Evolutionary conservation across 2,888 invertebrate species (phyloP), one percentile per base, ranked within the genome.

Genomic region (Nephrotoma guestfalica): DNA sequence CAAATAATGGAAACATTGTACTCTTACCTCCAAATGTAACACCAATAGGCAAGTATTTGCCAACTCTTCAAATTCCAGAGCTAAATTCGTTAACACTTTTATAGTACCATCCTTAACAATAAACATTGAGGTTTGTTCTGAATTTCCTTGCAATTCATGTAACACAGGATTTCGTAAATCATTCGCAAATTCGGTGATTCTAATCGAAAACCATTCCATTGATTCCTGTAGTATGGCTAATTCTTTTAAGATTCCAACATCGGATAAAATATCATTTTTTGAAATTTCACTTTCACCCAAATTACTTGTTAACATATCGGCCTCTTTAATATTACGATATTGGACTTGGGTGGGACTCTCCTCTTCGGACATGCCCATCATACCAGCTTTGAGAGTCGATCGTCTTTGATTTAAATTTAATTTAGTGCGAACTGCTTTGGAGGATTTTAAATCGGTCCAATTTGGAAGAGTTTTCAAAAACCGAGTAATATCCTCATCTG

Each of bases 1-100:
- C 88, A 99, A 93, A 92, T 97, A 98, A 92, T 97, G 97, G 93
- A 99, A 98, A 91, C 98, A 99, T 90, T 98, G 98, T 83, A 99
- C 98, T 87, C 98, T 94, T 87, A 97, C 96, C 93, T 99, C 99
- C 88, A 99, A 93, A 93, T 99, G 98, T 86, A 99, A 92, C 87
- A 99, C 95, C 83, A 99, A 92, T 87, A 99, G 93, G 89, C 98
- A 98, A 86, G 96, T 97, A 90, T 98, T 96, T 0, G 97, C 95
- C 87, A 98, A 93, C 89, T 97, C 97, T 90, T 97, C 96, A 90
- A 97, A 97, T 88, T 96, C 96, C 88, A 94, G 92, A 0, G 96
- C 96, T 86, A 96, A 93, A 88, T 94, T 93, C 7, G 94, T 93
- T 86, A 96, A 91, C 86, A 95, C 95, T 88, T 94, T 94, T 13